Conservation (phyloP, 2,888 invertebrate genomes). For the Oligia strigilis region DNA sequence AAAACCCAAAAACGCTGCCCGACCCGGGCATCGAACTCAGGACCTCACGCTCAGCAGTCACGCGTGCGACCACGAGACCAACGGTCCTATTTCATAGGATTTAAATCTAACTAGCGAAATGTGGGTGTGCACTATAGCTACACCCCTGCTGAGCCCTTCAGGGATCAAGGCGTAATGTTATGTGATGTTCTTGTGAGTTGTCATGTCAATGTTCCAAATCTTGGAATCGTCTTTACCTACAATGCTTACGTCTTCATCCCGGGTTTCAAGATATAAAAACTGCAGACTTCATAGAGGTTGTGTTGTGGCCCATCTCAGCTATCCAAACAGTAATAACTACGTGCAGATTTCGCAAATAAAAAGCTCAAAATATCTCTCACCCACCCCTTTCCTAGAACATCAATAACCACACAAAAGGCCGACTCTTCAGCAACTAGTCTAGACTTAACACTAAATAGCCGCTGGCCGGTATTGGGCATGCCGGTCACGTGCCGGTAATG, state of each 20-base stretch:
- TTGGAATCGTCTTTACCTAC: neutral
- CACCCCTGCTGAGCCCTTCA: neutral
- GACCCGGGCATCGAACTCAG: no score
- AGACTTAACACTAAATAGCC: slow-evolving; percentile 32
- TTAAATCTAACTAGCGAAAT: no score
- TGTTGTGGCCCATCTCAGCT: neutral
- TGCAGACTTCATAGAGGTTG: neutral
- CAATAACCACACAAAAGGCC: slow-evolving; percentile 22
- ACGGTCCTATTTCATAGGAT: neutral
- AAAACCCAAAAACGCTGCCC: no score
- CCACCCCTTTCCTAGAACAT: slow-evolving; percentile 7
- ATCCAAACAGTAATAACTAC: neutral
- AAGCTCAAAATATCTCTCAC: neutral
- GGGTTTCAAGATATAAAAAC: neutral
- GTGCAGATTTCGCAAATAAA: neutral
- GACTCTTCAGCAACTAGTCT: slow-evolving; percentile 39
- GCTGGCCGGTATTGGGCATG: slow-evolving; percentile 17
- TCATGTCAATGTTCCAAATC: neutral
- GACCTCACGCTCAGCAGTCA: no score
- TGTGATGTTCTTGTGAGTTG: neutral
- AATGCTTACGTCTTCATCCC: no score
- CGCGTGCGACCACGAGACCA: no score
- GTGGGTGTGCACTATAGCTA: neutral
- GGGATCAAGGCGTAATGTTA: neutral
- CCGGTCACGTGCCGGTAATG: slow-evolving; percentile 63